Base-by-base conservation (phyloP, 1,140 invertebrate genomes). In the Cylas formicarius region DNA sequence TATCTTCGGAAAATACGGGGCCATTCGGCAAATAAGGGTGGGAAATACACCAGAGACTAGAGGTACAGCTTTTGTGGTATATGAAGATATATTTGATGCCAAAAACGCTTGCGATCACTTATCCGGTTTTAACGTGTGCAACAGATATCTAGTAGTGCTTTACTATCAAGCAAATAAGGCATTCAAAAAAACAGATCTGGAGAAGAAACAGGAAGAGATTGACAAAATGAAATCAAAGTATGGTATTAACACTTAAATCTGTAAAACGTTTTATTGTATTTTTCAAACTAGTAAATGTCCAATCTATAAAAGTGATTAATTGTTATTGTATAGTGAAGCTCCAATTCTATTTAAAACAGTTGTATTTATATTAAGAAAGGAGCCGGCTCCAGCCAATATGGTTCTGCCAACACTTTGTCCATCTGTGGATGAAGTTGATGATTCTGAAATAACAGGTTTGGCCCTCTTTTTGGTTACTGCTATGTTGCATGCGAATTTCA, bases 1-100 rank as follows among this genome's bases (percentile, higher is more conserved):
- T 72, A 99, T 99, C 52, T 99, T 99, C 78, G 96, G 97, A 22
- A 99, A 99, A 77, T 99, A 97, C 74, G 96, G 96, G 61, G 95
- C 96, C 10, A 97, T 99, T 43, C 69, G 96, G 54, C 97, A 99
- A 73, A 98, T 99, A 40, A 72, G 96, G 74, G 88, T 97, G 86
- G 96, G 96, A 2, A 98, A 97, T 57, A 98, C 95, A 17, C 84
- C 92, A 16, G 95, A 98, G 71, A 97, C 94, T 0, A 82, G 90
- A 72, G 96, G 96, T 28, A 98, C 95, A 37, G 96, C 96, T 13
- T 99, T 98, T 79, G 93, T 99, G 33, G 92, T 98, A 1, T 99
- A 97, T 71, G 96, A 98, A 74, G 97, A 99, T 65, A 99, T 98
- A 57, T 99, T 97, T 75, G 97, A 99, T 79, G 96, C 95, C 0